Evolutionary conservation across 1,140 invertebrate species (phyloP), one percentile per base, ranked within the genome.

Genomic region (Probaryconus sp.): DNA sequence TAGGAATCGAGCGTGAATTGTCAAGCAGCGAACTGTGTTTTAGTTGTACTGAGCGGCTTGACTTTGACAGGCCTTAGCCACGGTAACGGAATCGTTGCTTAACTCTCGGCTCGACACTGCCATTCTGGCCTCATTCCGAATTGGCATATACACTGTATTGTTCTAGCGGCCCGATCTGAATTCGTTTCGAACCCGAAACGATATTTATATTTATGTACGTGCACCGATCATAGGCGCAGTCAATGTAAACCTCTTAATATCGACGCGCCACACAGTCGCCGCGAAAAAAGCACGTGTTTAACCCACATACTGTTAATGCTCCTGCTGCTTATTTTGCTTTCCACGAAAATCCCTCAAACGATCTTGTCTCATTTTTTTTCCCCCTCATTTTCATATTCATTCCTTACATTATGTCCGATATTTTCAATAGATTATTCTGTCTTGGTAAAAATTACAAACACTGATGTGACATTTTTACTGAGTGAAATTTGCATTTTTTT

Each of bases 101-200:
- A 84, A 82, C 76, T 83, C 76, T 61, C 71, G 76, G 72, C 72
- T 74, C 72, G 55, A 75, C 77, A 77, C 73, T 79, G 71, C 79
- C 80, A 82, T 80, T 82, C 81, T 86, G 85, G 82, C 85, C 85
- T 80, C 84, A 85, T 84, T 85, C 81, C 80, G 78, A 85, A 79
- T 84, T 86, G 85, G 85, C 84, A 85, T 85, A 83, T 80, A 40
- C 28, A 50, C 64, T 79, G 76, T 85, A 82, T 81, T 83, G 81
- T 81, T 83, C 80, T 83, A 70, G 63, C 65, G 63, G 45, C 72
- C 67, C 77, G 79, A 82, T 77, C 76, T 81, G 80, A 78, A 81
- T 81, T 84, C 74, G 64, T 82, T 86, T 81, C 76, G 63, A 68
- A 72, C 69, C 63, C 79, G n/a, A n/a, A n/a, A n/a, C n/a, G 78